A percentile compares a stretch with the other conserved stretches of the same genome.
Evolutionary conservation across 1,140 invertebrate genomes (phyloP).

Genomic region (Lordiphosa mommai): DNA sequence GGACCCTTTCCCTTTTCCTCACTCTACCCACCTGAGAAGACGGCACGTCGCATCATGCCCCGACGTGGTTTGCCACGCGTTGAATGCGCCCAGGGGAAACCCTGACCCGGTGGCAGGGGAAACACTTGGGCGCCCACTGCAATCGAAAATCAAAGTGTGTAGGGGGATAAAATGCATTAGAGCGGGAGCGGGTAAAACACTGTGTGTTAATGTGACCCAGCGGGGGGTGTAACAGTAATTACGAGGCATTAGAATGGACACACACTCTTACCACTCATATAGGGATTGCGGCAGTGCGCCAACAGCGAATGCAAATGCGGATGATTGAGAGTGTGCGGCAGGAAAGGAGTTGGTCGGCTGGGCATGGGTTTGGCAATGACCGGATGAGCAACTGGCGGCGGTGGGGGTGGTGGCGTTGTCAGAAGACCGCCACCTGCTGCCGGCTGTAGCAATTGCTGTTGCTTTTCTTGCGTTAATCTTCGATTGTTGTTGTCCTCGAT

Average conservation of each 20-base stretch:
- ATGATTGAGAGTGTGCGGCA: conserved; percentile 80
- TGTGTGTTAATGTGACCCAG: conserved; percentile 63
- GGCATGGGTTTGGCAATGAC: conserved; percentile 82
- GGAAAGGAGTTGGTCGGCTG: conserved; percentile 81
- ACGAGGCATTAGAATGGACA: conserved; percentile 4
- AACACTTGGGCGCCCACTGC: conserved; percentile 82
- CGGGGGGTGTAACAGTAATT: conserved; percentile 24
- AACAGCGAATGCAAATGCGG: conserved; percentile 79
- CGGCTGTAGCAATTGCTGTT: conserved; percentile 49
- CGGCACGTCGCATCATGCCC: conserved; percentile 96
- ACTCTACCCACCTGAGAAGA: conserved; percentile 82
- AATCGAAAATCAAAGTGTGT: conserved; percentile 24
- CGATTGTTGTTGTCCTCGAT: conserved; percentile 73
- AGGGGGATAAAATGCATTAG: conserved; percentile 50
- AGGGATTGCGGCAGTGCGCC: conserved; percentile 82
- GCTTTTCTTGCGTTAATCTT: conserved; percentile 77
- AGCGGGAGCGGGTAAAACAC: conserved; percentile 34
- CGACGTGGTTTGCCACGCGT: conserved; percentile 90
- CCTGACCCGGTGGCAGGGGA: conserved; percentile 83
- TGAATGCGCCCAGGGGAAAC: conserved; percentile 90
- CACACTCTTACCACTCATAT: conserved; percentile 80
- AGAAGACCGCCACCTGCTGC: conserved; percentile 29
- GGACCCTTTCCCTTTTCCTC: background rate
- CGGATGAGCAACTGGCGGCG: conserved; percentile 48
- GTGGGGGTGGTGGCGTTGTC: conserved; percentile 48